Percentiles rank a stretch among this genome's conserved stretches.
Conservation (phyloP, 2,888 invertebrate species). For the Laothoe populi region DNA sequence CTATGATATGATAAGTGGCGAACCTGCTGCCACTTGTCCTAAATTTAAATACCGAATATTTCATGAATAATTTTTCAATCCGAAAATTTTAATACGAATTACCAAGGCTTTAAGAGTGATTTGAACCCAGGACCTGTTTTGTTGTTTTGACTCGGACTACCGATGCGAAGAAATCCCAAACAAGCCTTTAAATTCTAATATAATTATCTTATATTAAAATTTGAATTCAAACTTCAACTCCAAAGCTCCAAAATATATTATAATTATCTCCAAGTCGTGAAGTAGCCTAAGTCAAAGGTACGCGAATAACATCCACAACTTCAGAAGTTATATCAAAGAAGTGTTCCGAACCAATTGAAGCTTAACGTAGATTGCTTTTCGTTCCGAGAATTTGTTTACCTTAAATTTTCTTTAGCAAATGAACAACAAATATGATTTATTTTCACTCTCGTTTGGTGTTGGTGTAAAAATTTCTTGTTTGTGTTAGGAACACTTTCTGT, state of each 20-base stretch:
- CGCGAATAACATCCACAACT: constrained; percentile 26
- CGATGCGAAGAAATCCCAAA: not conserved
- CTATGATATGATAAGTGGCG: no score
- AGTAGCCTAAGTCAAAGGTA: not conserved
- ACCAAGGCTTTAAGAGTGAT: no score
- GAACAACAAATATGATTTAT: constrained; percentile 9
- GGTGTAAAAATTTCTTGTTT: not conserved
- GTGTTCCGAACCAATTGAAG: constrained; percentile 16
- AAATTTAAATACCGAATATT: no score
- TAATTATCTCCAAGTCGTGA: not conserved
- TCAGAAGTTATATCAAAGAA: constrained; percentile 24
- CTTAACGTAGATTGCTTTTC: constrained; percentile 22
- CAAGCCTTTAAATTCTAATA: not conserved
- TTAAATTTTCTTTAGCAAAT: constrained; percentile 7
- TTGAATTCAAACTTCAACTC: not conserved
- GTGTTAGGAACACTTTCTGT: no score
- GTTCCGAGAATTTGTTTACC: constrained; percentile 20
- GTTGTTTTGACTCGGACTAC: no score
- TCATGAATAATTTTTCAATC: no score
- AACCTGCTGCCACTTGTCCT: no score
- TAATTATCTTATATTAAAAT: not conserved
- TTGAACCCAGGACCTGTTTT: no score
- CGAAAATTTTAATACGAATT: no score
- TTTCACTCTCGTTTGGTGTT: not conserved
- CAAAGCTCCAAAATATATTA: not conserved